These are phyloP conservation scores for Leucozona laternaria DNA, from an alignment of 2,888 invertebrate genomes.

Conservation along the genomic window DNA sequence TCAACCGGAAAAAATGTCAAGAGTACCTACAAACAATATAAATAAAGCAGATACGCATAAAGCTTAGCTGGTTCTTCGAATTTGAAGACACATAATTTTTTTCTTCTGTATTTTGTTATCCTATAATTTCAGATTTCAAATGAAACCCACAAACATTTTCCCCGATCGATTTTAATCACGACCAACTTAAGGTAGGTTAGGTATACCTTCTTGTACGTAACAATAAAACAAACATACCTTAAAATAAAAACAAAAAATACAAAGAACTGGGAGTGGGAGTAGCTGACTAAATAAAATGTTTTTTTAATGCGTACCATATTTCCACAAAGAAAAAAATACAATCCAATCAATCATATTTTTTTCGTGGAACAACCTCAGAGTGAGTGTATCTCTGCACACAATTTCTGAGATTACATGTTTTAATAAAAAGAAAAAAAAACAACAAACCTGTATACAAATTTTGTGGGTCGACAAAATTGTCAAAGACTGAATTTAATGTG, in stretches of 20 bases:
- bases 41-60: neutral
- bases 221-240: neutral
- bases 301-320: neutral
- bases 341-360: conserved; percentile 29
- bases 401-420: conserved; percentile 5
- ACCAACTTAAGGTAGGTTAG: neutral
- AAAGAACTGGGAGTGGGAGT: neutral
- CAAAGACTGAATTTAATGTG: conserved; percentile 11
- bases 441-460: neutral
- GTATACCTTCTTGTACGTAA: neutral
- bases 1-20: no score
- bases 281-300: neutral
- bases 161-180: neutral
- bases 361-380: neutral
- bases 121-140: neutral
- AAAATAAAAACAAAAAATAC: neutral
- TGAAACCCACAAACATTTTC: neutral
- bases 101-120: neutral
- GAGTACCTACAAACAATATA: no score
- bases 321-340: neutral
- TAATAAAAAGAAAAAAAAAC: no score
- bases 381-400: neutral
- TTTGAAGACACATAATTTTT: neutral
- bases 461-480: neutral
- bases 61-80: neutral